Base-by-base conservation (phyloP, 2,888 invertebrate genomes). In the Yponomeuta evonymella region DNA sequence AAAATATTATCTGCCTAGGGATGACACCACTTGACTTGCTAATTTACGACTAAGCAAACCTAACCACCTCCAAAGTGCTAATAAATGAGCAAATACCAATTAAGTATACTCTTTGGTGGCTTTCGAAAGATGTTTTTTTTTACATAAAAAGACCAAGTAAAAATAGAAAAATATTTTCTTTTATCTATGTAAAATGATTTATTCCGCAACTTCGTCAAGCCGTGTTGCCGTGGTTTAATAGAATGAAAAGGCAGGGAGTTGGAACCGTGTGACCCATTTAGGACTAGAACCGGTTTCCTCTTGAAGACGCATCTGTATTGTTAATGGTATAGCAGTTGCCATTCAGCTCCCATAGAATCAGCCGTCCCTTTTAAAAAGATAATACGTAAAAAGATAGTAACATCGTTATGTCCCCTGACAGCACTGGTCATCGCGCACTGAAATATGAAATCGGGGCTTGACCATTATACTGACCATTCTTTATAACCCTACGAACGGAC, bases 211-310 rank as follows among this genome's bases (percentile, higher is more conserved):
- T 48, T 67, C 23, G 67, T n/a, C 10, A 71, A 67, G 69, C 71
- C 70, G 33, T 74, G 74, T 82, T 81, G 83, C 83, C 81, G 83
- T 83, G 78, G 79, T 79, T 81, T 79, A 79, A 86, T 84, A 88
- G 88, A 87, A 88, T 88, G 82, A 83, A 87, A 87, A 88, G 83
- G 82, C 82, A 69, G 83, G 87, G 85, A 85, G 84, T 83, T 85
- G 85, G 82, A 88, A 90, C 90, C 91, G 92, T 92, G 92, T 90
- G 91, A 92, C 91, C 92, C 91, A 91, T 92, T 91, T 90, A 89
- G 85, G 78, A 80, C 82, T 83, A 83, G 83, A 90, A 92, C 92
- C 92, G 92, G 92, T 92, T 91, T 89, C 82, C 83, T 88, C 89
- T 87, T 87, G 84, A 88, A 88, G 89, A 88, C 85, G 82, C 83